Evolutionary conservation across 1,140 invertebrate genomes (phyloP).

Genomic region (Drosophila tristis): DNA sequence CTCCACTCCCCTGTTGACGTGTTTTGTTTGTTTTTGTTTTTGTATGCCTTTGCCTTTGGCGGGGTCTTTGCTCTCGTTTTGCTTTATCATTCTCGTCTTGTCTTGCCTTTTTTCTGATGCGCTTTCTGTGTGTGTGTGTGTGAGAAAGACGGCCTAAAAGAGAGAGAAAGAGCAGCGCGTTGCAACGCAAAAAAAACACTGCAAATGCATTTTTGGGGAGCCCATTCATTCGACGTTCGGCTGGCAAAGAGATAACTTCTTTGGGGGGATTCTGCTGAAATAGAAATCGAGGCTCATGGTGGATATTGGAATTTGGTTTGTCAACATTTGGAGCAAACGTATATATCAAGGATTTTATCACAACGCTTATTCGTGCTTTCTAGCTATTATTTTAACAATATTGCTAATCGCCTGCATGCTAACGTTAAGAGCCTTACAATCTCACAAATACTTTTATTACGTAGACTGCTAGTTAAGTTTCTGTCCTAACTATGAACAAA

Average conservation of each 20-base stretch:
- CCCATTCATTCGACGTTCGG: neutral
- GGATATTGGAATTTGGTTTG: no score
- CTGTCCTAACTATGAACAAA: no score
- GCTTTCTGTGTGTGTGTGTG: constrained; percentile 34
- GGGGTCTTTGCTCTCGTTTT: constrained; percentile 71
- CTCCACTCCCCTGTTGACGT: constrained; percentile 57
- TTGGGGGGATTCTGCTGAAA: neutral
- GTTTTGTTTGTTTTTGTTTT: constrained; percentile 39
- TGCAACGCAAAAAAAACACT: constrained; percentile 16
- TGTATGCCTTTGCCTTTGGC: constrained; percentile 47
- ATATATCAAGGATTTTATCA: no score
- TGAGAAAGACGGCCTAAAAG: constrained; percentile 3
- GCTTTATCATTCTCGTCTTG: constrained; percentile 64
- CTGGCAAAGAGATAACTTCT: neutral
- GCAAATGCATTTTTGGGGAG: constrained; percentile 19
- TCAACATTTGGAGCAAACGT: no score
- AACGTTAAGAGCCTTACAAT: no score
- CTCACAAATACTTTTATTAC: no score
- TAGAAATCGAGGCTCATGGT: neutral
- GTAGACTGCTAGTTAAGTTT: no score
- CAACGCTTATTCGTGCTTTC: no score
- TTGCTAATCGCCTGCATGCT: no score
- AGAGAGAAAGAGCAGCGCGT: constrained; percentile 14
- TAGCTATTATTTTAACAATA: no score
- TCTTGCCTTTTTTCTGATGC: constrained; percentile 49